Conservation (phyloP, 2,113 vertebrate species). For the Symphodus melops region DNA sequence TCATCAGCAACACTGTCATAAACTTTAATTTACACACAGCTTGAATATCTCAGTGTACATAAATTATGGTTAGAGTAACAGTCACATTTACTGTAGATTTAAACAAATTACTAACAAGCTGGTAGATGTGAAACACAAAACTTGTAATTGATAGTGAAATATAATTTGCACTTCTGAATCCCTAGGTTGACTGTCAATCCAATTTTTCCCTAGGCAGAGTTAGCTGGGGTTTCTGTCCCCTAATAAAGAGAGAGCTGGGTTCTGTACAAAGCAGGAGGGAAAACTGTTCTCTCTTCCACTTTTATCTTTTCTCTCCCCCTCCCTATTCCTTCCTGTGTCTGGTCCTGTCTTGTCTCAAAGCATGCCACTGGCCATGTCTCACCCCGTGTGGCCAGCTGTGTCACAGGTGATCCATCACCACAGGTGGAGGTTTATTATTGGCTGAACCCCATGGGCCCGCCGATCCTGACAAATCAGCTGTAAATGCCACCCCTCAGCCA, state of each 20-base stretch:
- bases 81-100: neutral
- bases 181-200: constrained; percentile 16
- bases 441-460: constrained; percentile 66
- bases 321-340: constrained; percentile 54
- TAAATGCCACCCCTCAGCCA: constrained; percentile 78
- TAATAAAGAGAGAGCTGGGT: constrained; percentile 1
- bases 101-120: neutral
- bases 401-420: constrained; percentile 84
- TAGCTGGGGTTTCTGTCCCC: neutral
- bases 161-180: neutral
- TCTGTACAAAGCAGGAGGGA: neutral
- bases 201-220: neutral
- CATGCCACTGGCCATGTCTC: constrained; percentile 74
- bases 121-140: neutral
- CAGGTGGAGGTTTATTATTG: constrained; percentile 81
- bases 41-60: neutral
- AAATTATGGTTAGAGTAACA: neutral
- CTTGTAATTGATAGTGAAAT: neutral
- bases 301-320: constrained; percentile 5
- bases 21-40: neutral
- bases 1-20: neutral
- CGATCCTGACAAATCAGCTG: constrained; percentile 77
- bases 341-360: constrained; percentile 70
- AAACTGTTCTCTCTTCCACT: constrained; percentile 5
- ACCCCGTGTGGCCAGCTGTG: constrained; percentile 72